phyloP scores from a whole-genome alignment of 2,113 vertebrate genomes.

The Dasyornis broadbenti region DNA sequence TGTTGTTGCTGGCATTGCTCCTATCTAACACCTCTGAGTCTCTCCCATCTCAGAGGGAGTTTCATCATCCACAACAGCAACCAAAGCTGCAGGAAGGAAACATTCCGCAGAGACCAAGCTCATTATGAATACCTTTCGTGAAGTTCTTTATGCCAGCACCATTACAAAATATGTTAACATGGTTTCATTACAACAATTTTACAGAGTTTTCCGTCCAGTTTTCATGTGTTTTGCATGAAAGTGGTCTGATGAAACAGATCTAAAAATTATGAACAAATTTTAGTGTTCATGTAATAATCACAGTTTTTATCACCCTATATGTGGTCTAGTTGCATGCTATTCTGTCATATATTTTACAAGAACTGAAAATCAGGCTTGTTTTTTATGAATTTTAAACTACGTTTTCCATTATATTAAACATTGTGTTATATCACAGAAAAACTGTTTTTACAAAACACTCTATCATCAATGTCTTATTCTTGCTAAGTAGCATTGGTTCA shows the following conservation, averaged over 20 bases:
- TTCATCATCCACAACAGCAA: not conserved
- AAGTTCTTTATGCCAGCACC: not conserved
- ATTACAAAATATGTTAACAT: not conserved
- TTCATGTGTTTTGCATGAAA: not conserved
- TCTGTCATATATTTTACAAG: not conserved
- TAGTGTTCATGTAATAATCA: not conserved
- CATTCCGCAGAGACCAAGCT: not conserved
- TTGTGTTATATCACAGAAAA: not conserved
- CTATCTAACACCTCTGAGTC: not conserved
- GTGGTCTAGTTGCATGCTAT: not conserved
- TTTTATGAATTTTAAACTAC: not conserved
- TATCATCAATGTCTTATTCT: not conserved
- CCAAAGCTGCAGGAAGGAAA: not conserved
- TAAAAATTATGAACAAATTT: not conserved
- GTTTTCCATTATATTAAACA: not conserved
- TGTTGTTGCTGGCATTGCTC: not conserved
- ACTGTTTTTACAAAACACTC: not conserved
- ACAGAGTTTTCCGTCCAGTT: not conserved
- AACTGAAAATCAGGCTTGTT: not conserved
- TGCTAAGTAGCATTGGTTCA: not conserved
- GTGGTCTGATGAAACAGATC: not conserved
- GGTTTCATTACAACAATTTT: not conserved
- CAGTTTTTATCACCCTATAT: not conserved
- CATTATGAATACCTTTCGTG: not conserved
- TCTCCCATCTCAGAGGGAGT: not conserved